Base-by-base conservation (phyloP, 2,888 invertebrate genomes). In the Leptinotarsa haldemani region DNA sequence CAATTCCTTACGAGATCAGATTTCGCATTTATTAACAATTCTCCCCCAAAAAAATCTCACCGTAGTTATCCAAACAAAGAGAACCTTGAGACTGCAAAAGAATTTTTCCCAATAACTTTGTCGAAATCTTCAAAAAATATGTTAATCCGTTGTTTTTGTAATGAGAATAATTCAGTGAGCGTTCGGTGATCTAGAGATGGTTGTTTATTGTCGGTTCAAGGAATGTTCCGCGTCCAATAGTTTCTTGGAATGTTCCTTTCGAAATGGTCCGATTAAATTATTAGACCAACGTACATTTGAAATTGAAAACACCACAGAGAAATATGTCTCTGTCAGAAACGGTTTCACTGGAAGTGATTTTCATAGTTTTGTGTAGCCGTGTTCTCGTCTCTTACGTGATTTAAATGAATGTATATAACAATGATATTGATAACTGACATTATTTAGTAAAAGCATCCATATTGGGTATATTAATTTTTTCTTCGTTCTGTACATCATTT, bases 91-190 rank as follows among this genome's bases (percentile, higher is more conserved):
- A 81, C 81, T 63, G 74, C 75, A 69, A 63, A 81, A 78, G 77
- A 80, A 79, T 79, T 82, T 82, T 82, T 82, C 80, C 75, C 78
- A 73, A 79, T 82, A 81, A 80, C 79, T 81, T 77, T 66, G 78
- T 78, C 80, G 80, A 81, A 80, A 80, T 78, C 74, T 72, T 74
- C 74, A 80, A 81, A 82, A 83, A 82, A 82, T 84, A 84, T 84
- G 83, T 80, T 84, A 84, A 84, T 83, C 77, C 74, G 66, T 70
- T 69, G 73, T 77, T 81, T 80, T 81, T 80, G 79, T 79, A 77
- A 78, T 78, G 74, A 74, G 81, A 82, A 82, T 82, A 78, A 81
- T 82, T 81, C 83, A 81, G 80, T 74, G 78, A 77, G 75, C 80
- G 77, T 79, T 74, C 77, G 74, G 74, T 73, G 75, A 78, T 79